phyloP scores from a whole-genome alignment of 2,113 vertebrate genomes.

The Nipponia nippon region DNA sequence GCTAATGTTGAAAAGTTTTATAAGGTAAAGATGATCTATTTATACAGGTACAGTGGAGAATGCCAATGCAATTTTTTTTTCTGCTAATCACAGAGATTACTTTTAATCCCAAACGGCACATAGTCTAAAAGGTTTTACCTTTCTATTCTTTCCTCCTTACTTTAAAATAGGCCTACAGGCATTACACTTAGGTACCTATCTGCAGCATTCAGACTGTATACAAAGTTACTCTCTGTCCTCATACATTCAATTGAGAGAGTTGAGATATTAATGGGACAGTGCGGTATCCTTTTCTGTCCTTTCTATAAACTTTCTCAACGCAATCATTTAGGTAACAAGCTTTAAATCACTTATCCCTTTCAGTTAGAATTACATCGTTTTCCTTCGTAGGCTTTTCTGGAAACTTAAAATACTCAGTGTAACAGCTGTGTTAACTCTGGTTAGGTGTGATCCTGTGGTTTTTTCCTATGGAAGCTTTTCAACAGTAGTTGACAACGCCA shows the following conservation, averaged over 20 bases:
- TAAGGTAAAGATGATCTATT: not conserved
- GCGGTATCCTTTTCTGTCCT: not conserved
- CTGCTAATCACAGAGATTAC: not conserved
- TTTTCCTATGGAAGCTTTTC: not conserved
- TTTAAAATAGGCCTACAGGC: not conserved
- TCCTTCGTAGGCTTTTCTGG: not conserved
- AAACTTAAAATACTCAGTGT: not conserved
- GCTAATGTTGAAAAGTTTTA: not conserved
- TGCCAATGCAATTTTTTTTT: not conserved
- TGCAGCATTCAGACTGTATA: not conserved
- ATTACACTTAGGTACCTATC: not conserved
- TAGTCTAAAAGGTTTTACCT: not conserved
- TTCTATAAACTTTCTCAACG: not conserved
- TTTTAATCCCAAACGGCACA: not conserved
- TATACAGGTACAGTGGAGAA: not conserved
- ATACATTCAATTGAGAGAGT: not conserved
- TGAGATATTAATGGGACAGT: not conserved
- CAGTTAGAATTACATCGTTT: not conserved
- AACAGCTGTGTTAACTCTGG: not conserved
- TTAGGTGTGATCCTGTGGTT: not conserved
- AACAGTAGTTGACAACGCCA: not conserved
- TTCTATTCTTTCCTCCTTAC: not conserved
- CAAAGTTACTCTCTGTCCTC: not conserved
- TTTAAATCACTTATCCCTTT: not conserved
- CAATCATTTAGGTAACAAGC: not conserved